phyloP scores from a whole-genome alignment of 2,113 vertebrate species.

The Epinephelus moara region DNA sequence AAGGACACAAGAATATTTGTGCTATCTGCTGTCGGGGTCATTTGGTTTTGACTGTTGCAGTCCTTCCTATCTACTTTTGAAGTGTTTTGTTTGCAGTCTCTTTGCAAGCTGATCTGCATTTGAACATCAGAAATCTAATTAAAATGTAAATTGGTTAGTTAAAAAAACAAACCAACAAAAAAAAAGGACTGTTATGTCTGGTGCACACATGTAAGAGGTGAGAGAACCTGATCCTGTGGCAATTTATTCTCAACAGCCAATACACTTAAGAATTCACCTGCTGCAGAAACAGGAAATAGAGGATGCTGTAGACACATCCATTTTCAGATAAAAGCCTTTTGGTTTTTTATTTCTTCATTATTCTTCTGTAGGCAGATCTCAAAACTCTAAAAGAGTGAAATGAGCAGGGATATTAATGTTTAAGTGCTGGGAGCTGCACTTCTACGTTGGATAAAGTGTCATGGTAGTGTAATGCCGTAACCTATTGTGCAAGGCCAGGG shows the following conservation, averaged over 20 bases:
- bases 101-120: constrained; percentile 42
- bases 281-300: constrained; percentile 13
- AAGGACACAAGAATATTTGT: constrained; percentile 4
- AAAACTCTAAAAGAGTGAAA: constrained; percentile 24
- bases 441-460: background rate
- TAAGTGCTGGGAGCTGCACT: constrained; percentile 18
- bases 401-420: constrained; percentile 33
- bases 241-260: constrained; percentile 24
- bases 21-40: constrained; percentile 25
- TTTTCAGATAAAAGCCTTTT: constrained; percentile 48
- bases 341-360: constrained; percentile 35
- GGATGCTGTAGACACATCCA: constrained; percentile 14
- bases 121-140: constrained; percentile 49
- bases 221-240: constrained; percentile 18
- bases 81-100: constrained; percentile 51
- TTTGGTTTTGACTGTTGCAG: constrained; percentile 11
- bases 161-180: constrained; percentile 39
- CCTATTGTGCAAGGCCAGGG: constrained; percentile 11
- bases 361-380: constrained; percentile 35
- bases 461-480: constrained; percentile 34
- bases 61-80: constrained; percentile 10
- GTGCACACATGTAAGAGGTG: constrained; percentile 17
- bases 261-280: constrained; percentile 13
- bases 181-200: constrained; percentile 16
- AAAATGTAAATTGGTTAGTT: constrained; percentile 66